Base-by-base conservation (phyloP, 2,113 vertebrate species). In the Caranx ignobilis region DNA sequence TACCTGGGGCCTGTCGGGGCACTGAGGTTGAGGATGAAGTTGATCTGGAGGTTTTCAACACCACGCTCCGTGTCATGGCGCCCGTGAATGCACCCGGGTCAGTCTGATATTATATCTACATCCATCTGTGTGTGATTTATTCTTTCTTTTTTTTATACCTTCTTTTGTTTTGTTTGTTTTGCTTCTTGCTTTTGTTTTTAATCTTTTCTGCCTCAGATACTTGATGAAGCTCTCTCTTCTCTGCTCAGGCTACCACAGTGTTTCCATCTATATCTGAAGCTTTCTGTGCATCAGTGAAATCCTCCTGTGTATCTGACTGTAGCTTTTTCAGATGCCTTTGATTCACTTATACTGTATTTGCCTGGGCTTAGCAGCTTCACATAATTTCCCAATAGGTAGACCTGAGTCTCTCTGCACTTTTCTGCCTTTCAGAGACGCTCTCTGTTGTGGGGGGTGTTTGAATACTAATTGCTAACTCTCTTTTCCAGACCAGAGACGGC, bases 21-120 rank as follows among this genome's bases (percentile, higher is more conserved):
- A 89, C 91, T 0, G 97, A 98, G 86, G 97, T 97, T 3, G 97
- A 98, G 71, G 96, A 97, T 0, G 97, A 98, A 3, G 96, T 97
- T 4, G 96, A 98, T 68, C 93, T 97, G 48, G 97, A 98, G 75
- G 85, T 96, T 21, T 98, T 97, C 87, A 98, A 98, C 88, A 97
- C 97, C 0, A 96, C 97, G 0, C 93, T 97, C 63, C 94, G 90
- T 31, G 72, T 98, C 76, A 92, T 95, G 93, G 93, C 91, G 0
- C 97, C 97, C 0, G 78, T 94, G 50, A 94, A 88, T 0, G 96
- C 97, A 0, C 95, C 96, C 0, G 93, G 93, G 97, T 98, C 86
- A 95, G 95, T 94, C 0, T 26, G 45, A 11, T 1, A 48, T 60
- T 10, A 4, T 41, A 37, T 37, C 37, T 16, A 1, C 52, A 3